Evolutionary conservation across 2,797 vertebrate species (phyloP).

Genomic region (Heteromormyrus szaboi): DNA sequence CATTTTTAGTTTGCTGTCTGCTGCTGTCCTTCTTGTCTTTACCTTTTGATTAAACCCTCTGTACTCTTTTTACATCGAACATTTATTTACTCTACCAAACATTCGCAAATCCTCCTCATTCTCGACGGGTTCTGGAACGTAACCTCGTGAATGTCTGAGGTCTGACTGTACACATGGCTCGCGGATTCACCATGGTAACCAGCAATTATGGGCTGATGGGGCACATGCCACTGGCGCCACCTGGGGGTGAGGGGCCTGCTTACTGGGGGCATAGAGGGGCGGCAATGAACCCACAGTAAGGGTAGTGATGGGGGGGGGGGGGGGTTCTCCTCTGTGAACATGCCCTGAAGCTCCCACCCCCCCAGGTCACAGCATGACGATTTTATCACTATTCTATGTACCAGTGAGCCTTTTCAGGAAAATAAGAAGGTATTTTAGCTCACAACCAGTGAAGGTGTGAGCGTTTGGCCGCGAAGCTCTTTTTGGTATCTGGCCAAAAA

Average conservation of each 20-base stretch:
- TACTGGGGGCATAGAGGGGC: neutral
- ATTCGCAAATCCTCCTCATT: no score
- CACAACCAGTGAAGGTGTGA: neutral
- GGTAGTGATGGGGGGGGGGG: neutral
- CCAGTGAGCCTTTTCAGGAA: neutral
- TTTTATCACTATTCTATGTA: neutral
- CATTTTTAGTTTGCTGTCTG: no score
- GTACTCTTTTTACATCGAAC: no score
- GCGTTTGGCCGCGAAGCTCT: neutral
- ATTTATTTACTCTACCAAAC: no score
- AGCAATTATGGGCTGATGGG: neutral
- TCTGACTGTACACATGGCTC: neutral
- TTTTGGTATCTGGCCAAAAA: neutral
- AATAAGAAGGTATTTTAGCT: neutral
- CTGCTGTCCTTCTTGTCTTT: no score
- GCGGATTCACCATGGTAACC: slow-evolving; percentile 11
- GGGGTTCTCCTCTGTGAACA: neutral
- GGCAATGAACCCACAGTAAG: neutral
- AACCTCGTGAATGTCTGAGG: no score
- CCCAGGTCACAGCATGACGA: no score
- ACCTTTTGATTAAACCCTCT: no score
- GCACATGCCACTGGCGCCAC: neutral
- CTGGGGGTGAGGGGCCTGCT: neutral
- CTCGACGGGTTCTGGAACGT: no score
- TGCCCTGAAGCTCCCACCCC: neutral